Base-by-base conservation (phyloP, 2,113 vertebrate genomes). In the Phylloscopus trochiloides region DNA sequence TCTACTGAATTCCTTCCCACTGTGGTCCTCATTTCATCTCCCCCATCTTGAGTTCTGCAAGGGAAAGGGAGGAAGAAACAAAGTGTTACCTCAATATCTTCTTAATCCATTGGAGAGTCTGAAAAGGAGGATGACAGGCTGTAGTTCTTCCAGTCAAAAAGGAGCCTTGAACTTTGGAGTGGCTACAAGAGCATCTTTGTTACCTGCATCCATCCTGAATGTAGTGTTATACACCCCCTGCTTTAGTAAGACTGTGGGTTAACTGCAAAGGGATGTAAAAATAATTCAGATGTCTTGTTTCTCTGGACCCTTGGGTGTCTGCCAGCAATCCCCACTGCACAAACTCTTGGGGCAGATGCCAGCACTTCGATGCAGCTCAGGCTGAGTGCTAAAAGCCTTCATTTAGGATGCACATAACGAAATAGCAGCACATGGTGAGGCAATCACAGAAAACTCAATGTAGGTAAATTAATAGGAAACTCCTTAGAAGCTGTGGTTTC, bases 401-500 rank as follows among this genome's bases (percentile, higher is more conserved):
- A 65, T 67, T 54, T 82, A 34, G 58, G n/a, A 82, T 88, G 66
- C 57, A 12, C 20, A 7, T 75, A 72, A 78, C 13, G 0, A 76
- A 95, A 36, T 67, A 74, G 32, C 79, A 54, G 55, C 25, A 36
- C 74, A 34, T 0, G 0, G 50, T 38, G 77, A 87, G 50, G 54
- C 74, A 76, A 58, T 90, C 70, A 47, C 17, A 54, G 54, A 55
- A 86, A 77, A 94, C 55, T 59, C 92, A 21, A 22, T 77, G 79
- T 24, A 92, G 86, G 55, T 71, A 93, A 96, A 96, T 94, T 90
- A 94, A 96, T 86, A 92, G 94, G 83, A 73, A 88, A 70, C 51
- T 88, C 63, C 74, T 88, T 76, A 88, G 80, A 65, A 92, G 82
- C 79, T 3, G 32, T 82, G 87, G 74, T 89, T 93, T 89, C 81